Base-by-base conservation (phyloP, 2,888 invertebrate species). In the Diaprepes abbreviatus region DNA sequence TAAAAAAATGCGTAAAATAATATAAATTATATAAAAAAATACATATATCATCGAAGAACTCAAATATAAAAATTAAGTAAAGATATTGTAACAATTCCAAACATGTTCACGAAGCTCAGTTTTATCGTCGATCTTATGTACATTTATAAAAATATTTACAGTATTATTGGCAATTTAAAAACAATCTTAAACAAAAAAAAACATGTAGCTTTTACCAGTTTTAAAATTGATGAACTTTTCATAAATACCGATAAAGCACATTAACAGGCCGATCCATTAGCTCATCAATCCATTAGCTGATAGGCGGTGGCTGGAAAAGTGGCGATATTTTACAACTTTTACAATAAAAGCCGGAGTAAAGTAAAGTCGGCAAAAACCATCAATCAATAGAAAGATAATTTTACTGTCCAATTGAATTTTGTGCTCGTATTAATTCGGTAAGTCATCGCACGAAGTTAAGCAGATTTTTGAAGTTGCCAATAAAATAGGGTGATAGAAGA, bases 341-440 rank as follows among this genome's bases (percentile, higher is more conserved):
- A 54, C 62, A 43, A 60, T 67, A 60, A 60, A 67, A 60, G 43
- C 31, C 45, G 38, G 60, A 38, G 45, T 24, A 52, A 50, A 62
- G 36, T 45, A 45, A 63, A 52, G 6, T 19, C 43, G 48, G 36
- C 3, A 68, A 60, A 66, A 55, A 48, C 43, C 62, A 68, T 68
- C 69, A 69, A 69, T 69, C 69, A 69, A 59, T 65, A 52, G 59
- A 65, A 58, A 69, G 64, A 69, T 65, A 64, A 69, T 65, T 63
- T 52, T 59, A 52, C 52, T 54, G 65, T 66, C 66, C 57, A 60
- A 62, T 57, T 66, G 59, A 48, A 70, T 60, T 70, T 66, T 43
- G 52, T 59, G 66, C 70, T 45, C 28, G 60, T 24, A 70, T 66
- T 66, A 65, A 66, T 60, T 55, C 60, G 52, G 45, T 60, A 58